A percentile compares a stretch with the other conserved stretches of the same genome.
phyloP scores from a whole-genome alignment of 53 echinoderm and acorn worm species.

The Patiria pectinifera region DNA sequence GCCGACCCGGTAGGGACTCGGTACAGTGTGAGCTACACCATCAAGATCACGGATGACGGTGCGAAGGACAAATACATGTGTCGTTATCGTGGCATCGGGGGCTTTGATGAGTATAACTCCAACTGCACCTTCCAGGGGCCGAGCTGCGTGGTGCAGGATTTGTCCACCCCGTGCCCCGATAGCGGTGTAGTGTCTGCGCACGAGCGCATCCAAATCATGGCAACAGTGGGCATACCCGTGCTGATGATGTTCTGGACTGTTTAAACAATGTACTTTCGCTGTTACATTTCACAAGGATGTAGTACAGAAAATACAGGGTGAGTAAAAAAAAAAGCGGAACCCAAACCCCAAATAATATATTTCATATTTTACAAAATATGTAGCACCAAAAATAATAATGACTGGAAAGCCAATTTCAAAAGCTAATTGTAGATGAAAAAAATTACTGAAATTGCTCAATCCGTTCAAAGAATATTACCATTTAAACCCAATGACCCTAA shows the following conservation, averaged over 20 bases:
- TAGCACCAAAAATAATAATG: too few relatives aligned
- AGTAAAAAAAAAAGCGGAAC: too few relatives aligned
- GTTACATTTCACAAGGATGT: too few relatives aligned
- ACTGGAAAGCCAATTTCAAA: too few relatives aligned
- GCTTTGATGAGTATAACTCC: conserved; percentile 19
- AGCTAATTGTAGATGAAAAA: too few relatives aligned
- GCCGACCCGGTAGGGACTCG: background rate
- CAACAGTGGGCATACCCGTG: background rate
- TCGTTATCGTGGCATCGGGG: conserved; percentile 9
- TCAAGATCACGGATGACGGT: background rate
- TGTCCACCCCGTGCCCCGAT: background rate
- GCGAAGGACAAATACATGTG: background rate
- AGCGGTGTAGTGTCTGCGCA: background rate
- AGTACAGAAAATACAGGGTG: too few relatives aligned
- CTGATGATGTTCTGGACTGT: background rate
- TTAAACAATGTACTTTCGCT: background rate
- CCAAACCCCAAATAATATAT: too few relatives aligned
- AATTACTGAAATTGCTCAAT: too few relatives aligned
- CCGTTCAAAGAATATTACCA: too few relatives aligned
- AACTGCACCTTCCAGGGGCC: conserved; percentile 23
- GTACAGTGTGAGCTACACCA: background rate
- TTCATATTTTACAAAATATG: too few relatives aligned
- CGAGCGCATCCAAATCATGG: background rate
- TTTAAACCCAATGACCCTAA: too few relatives aligned
- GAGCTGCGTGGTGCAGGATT: background rate